Evolutionary conservation across 2,113 vertebrate genomes (phyloP).

Genomic region (Sitta europaea): DNA sequence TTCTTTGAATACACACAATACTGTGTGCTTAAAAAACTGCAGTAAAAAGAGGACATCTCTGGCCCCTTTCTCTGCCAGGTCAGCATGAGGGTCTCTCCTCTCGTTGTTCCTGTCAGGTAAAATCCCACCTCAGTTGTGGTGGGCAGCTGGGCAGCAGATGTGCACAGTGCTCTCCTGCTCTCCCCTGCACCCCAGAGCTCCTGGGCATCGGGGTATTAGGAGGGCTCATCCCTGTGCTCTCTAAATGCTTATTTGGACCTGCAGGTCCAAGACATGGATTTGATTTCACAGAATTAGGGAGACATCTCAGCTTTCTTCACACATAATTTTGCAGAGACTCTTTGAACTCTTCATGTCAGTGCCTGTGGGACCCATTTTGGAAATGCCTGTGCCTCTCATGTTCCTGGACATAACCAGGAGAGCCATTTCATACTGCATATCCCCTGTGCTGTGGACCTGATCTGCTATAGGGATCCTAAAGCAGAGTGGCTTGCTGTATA

Average conservation of each 20-base stretch:
- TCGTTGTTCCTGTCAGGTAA: fast-evolving
- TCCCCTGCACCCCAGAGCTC: neutral
- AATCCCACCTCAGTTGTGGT: fast-evolving
- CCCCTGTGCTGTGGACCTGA: neutral
- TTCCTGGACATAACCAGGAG: fast-evolving
- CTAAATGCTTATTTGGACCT: neutral
- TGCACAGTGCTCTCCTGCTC: neutral
- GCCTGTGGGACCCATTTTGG: neutral
- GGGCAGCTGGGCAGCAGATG: neutral
- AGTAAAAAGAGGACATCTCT: neutral
- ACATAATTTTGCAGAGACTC: neutral
- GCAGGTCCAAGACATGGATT: neutral
- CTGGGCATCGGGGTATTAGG: fast-evolving
- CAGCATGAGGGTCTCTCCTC: neutral
- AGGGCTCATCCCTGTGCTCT: neutral
- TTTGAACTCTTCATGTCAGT: neutral
- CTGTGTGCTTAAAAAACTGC: neutral
- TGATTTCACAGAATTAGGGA: neutral
- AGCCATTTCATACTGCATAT: neutral
- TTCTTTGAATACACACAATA: neutral
- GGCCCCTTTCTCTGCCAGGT: neutral
- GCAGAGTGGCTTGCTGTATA: neutral
- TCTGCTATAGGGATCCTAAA: neutral
- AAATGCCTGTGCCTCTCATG: neutral
- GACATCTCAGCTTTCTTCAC: neutral